Evolutionary conservation across 2,797 vertebrate genomes (phyloP), one percentile per base, ranked within the genome.

Genomic region (Sebastes trivittatus): DNA sequence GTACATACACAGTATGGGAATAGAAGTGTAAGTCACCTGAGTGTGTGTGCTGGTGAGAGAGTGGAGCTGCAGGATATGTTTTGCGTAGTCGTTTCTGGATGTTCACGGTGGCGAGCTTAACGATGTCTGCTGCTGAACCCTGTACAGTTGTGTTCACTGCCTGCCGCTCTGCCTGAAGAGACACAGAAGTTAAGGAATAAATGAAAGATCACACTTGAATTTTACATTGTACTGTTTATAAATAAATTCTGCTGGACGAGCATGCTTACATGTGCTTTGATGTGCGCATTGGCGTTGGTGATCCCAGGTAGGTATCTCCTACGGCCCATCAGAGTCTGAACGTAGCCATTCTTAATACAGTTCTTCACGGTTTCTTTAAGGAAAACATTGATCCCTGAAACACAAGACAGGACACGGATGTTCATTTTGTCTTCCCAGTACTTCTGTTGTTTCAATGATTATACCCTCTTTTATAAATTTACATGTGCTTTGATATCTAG

Each of bases 121-220:
- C 97, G 16, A 99, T 97, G 91, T 99, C 98, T 4, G 98, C 98
- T 0, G 98, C 98, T 11, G 98, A 99, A 42, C 98, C 98, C 92
- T 99, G 98, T 10, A 99, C 97, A 1, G 97, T 96, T 4, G 98
- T 98, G 89, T 99, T 99, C 81, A 99, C 97, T 2, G 98, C 98
- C 92, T 99, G 98, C 5, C 98, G 96, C 88, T 99, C 98, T 11
- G 98, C 98, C 98, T 99, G 85, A 72, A 49, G 1, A 52, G 4
- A 29, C 1, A 11, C 2, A 59, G 11, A 34, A 10, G 13, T 10
- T 1, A 16, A 32, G 7, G 7, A 56, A 56, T n/a, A 22, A 7
- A 69, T 46, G 1, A 36, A 23, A 13, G 5, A 38, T 4, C 2
- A 23, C 2, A 11, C 36, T 11, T 6, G 3, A 9, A n/a, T 46